A percentile compares a stretch with the other conserved stretches of the same genome.
phyloP scores from a whole-genome alignment of 2,888 invertebrate genomes.

The Alcis repandata region DNA sequence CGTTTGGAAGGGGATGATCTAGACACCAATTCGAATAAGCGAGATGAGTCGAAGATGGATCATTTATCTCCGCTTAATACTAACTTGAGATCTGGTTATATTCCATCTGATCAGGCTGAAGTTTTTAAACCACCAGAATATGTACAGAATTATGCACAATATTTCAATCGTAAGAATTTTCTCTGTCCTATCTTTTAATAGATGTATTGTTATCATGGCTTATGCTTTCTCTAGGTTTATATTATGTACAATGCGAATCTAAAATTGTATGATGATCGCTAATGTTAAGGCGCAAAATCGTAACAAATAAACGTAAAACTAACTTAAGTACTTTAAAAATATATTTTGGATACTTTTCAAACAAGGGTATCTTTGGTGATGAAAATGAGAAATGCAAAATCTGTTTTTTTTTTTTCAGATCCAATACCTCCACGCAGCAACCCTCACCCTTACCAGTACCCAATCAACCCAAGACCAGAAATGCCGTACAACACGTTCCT shows the following conservation, averaged over 20 bases:
- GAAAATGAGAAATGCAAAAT: too few species aligned
- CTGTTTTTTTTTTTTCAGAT: slow-evolving; percentile 12
- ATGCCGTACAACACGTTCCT: neutral
- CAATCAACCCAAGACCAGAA: neutral
- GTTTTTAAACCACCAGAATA: neutral
- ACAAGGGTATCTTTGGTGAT: neutral
- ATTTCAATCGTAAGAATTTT: slow-evolving; percentile 12
- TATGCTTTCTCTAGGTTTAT: too few species aligned
- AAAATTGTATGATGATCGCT: too few species aligned
- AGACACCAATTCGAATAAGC: neutral
- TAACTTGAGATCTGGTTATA: slow-evolving; percentile 11
- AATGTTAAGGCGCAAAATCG: too few species aligned
- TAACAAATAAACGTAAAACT: too few species aligned
- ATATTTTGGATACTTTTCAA: too few species aligned
- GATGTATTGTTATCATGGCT: too few species aligned
- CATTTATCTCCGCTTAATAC: neutral
- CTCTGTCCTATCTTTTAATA: neutral
- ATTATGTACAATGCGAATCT: too few species aligned
- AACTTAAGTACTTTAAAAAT: too few species aligned
- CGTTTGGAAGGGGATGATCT: neutral
- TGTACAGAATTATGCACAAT: neutral
- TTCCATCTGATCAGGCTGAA: neutral
- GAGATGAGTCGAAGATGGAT: neutral
- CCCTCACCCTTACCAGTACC: neutral
- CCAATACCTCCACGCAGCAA: neutral